These are phyloP conservation scores for Ammospiza nelsoni DNA, from an alignment of 2,113 vertebrate genomes.

Conservation along the genomic window DNA sequence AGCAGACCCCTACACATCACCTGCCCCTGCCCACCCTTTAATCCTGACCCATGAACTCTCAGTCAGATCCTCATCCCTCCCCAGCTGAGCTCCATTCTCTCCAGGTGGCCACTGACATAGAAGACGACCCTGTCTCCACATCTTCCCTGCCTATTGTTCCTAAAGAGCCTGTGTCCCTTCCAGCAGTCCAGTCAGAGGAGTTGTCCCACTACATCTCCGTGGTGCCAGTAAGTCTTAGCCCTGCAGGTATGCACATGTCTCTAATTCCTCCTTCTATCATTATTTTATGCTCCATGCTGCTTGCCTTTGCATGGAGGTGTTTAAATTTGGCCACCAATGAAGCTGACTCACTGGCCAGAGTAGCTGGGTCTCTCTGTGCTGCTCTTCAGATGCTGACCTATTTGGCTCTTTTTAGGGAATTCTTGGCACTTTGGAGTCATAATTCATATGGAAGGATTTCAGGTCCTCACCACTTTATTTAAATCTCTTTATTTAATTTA, in stretches of 20 bases:
- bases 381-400: rapidly evolving
- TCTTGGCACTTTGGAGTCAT: background rate
- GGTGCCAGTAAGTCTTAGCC: background rate
- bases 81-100: background rate
- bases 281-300: background rate
- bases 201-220: background rate
- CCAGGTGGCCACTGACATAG: background rate
- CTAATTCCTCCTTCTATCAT: background rate
- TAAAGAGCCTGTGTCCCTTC: background rate
- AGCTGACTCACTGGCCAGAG: too few species aligned
- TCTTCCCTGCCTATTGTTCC: rapidly evolving
- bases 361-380: background rate
- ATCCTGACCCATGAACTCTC: background rate
- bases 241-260: background rate
- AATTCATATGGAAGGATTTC: background rate
- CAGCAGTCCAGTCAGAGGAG: background rate
- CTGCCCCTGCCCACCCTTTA: background rate
- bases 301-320: background rate
- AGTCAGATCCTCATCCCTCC: background rate
- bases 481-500: background rate
- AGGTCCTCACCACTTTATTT: background rate
- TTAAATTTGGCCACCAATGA: background rate
- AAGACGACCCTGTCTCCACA: rapidly evolving
- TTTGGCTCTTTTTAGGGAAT: background rate
- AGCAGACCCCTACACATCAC: background rate